Base-by-base conservation (phyloP, 2,888 invertebrate genomes). In the Habrosyne pyritoides region DNA sequence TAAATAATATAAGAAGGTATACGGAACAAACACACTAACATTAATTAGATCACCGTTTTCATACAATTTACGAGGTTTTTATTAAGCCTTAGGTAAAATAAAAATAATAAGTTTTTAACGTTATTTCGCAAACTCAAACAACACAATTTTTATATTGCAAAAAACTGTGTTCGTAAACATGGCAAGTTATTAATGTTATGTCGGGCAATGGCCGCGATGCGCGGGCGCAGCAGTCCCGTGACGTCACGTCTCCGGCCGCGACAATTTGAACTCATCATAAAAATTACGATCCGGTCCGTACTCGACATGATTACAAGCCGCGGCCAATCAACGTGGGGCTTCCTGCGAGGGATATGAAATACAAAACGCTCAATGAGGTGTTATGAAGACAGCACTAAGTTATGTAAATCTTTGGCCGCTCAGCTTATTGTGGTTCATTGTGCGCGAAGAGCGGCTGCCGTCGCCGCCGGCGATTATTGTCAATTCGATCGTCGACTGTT, bases 251-350 rank as follows among this genome's bases (percentile, higher is more conserved):
- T 57, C 59, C 61, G 63, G 61, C 69, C 59, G 73, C 70, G 73
- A 77, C 79, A 84, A 81, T 81, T 81, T 70, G 63, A 59, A 61
- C 69, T 69, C 69, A 78, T 84, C 75, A 79, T 81, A 77, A 82
- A 81, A 79, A 79, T 79, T 75, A 74, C 70, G 73, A 79, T 77
- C 83, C 80, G 69, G 80, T 80, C 66, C 61, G 55, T 64, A 75
- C 82, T 67, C 75, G 80, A 77, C 79, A 74, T 76, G 71, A 79
- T 80, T 74, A 71, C 60, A 18, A 47, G 50, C 53, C 55, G 52
- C 53, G 53, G 61, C 57, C 58, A 51, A 63, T 50, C 28, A 21
- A 21, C 10, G 10, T 10, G 12, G 10, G 10, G 42, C 18, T 42
- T 42, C 42, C 18, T 42, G 42, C 8, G 42, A 42, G 42, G 8